Conservation (phyloP, 2,113 vertebrate species). For the Etia nguti region DNA sequence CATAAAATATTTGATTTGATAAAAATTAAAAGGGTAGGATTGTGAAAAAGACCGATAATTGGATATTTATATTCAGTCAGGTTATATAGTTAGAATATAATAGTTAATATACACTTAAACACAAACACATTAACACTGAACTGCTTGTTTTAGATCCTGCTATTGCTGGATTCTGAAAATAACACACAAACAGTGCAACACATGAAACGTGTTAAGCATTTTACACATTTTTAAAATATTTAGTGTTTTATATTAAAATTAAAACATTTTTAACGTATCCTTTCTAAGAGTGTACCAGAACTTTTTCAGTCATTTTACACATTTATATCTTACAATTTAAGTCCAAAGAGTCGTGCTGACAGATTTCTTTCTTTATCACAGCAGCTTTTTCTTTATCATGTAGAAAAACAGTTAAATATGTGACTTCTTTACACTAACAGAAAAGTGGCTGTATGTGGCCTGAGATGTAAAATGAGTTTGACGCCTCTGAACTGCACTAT, state of each 20-base stretch:
- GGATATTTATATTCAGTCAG: background rate
- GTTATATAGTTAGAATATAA: background rate
- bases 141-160: background rate
- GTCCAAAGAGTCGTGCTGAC: accelerated
- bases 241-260: background rate
- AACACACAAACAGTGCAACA: background rate
- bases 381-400: background rate
- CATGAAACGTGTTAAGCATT: no score
- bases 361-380: background rate
- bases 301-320: background rate
- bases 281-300: background rate
- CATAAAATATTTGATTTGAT: background rate
- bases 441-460: background rate
- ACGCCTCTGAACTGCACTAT: background rate
- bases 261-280: background rate
- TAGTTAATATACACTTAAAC: background rate
- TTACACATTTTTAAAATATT: background rate
- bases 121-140: background rate
- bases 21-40: background rate
- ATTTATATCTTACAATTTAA: background rate
- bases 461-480: background rate
- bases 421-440: background rate
- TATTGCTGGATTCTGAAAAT: background rate
- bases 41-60: background rate
- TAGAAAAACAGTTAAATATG: background rate